These are phyloP conservation scores for Mesaphorura yosii DNA, from an alignment of 1,140 invertebrate species.

Conservation along the genomic window DNA sequence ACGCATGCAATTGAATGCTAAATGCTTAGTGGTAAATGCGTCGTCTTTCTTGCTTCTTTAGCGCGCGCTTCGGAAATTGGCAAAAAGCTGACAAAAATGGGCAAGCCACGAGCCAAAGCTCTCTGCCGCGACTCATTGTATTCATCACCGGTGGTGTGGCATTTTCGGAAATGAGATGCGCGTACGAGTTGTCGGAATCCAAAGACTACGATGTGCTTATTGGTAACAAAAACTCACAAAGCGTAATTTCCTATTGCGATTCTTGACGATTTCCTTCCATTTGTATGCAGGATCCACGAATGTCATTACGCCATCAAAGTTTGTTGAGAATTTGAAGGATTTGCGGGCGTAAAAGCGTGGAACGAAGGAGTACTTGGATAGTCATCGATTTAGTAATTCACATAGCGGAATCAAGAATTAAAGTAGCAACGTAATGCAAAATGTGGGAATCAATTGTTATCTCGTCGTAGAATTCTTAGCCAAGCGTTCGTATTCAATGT, in stretches of 20 bases:
- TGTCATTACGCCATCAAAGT: slow-evolving; percentile 89
- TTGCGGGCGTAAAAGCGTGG: too few relatives aligned
- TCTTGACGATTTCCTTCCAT: not conserved
- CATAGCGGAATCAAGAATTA: too few relatives aligned
- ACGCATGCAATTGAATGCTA: not conserved
- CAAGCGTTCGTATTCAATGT: too few relatives aligned
- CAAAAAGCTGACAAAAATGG: slow-evolving; percentile 68
- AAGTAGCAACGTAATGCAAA: too few relatives aligned
- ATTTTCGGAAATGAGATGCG: slow-evolving; percentile 93
- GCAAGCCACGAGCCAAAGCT: slow-evolving; percentile 40
- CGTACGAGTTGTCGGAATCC: slow-evolving; percentile 92
- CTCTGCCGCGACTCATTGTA: slow-evolving; percentile 84
- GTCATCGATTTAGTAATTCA: too few relatives aligned
- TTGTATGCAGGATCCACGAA: slow-evolving; percentile 68
- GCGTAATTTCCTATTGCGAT: not conserved
- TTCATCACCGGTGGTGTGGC: slow-evolving; percentile 92
- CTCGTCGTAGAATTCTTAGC: too few relatives aligned
- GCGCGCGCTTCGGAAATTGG: slow-evolving; percentile 95
- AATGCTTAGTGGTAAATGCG: not conserved
- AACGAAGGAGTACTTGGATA: too few relatives aligned
- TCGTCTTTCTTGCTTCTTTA: slow-evolving; percentile 35
- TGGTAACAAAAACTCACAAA: slow-evolving; percentile 46
- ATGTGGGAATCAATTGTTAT: too few relatives aligned
- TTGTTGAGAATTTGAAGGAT: slow-evolving; percentile 59
- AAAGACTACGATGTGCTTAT: slow-evolving; percentile 99